Evolutionary conservation across 2,888 invertebrate genomes (phyloP).

Genomic region (Archips crataeganus): DNA sequence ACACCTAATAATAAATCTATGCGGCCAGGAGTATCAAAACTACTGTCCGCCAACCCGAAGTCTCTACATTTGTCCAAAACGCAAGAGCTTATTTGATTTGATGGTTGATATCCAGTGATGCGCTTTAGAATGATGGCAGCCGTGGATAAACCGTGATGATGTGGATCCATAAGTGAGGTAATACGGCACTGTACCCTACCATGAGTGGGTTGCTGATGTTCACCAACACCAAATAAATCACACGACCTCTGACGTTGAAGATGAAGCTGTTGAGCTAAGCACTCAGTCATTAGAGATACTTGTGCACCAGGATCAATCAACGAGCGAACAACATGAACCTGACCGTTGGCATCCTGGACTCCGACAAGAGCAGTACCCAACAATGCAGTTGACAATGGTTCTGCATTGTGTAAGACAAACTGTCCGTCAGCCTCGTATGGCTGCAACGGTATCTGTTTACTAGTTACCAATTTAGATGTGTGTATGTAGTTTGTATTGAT

Average conservation of each 20-base stretch:
- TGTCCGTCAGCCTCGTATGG: not conserved
- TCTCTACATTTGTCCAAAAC: not conserved
- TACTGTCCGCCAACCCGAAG: not conserved
- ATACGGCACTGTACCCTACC: conserved; percentile 4
- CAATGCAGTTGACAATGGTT: not conserved
- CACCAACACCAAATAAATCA: not conserved
- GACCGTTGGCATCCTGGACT: not conserved
- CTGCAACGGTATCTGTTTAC: not conserved
- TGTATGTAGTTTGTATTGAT: not conserved
- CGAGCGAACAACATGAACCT: not conserved
- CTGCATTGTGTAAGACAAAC: not conserved
- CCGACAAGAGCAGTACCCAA: conserved; percentile 10
- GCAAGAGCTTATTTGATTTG: not conserved
- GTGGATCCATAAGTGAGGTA: not conserved
- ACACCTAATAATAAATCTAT: conserved; percentile 6
- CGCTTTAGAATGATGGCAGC: conserved; percentile 4
- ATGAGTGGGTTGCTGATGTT: not conserved
- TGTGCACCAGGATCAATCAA: not conserved
- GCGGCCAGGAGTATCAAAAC: not conserved
- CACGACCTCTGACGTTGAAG: not conserved
- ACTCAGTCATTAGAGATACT: not conserved
- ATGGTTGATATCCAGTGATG: conserved; percentile 9
- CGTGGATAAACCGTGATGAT: not conserved
- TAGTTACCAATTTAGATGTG: not conserved
- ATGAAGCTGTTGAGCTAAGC: conserved; percentile 5